phyloP scores from a whole-genome alignment of 2,797 vertebrate species.

The Natrix natrix region DNA sequence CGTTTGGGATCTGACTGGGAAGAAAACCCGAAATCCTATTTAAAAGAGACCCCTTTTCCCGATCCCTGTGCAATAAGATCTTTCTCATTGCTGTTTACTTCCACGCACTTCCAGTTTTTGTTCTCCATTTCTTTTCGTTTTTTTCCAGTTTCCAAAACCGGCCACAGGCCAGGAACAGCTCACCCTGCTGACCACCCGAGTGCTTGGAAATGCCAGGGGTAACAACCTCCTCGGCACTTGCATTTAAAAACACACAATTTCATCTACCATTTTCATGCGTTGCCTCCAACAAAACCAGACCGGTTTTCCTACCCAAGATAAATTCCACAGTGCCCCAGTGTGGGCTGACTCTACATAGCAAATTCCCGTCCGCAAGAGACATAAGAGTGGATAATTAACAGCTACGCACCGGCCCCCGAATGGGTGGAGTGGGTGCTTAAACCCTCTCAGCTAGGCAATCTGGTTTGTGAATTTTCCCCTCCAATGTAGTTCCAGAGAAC shows the following conservation, averaged over 20 bases:
- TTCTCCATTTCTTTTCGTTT: background rate
- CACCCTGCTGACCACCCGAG: background rate
- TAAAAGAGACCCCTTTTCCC: background rate
- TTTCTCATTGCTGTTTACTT: background rate
- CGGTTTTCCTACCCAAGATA: background rate
- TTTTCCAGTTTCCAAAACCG: background rate
- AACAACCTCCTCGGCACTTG: background rate
- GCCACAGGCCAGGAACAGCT: background rate
- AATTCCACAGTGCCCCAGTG: slow-evolving; percentile 60
- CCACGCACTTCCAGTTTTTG: background rate
- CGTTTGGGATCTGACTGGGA: background rate
- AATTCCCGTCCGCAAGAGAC: background rate
- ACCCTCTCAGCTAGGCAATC: background rate
- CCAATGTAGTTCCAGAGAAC: background rate
- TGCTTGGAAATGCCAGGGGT: slow-evolving; percentile 15
- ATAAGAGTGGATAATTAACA: background rate
- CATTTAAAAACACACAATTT: background rate
- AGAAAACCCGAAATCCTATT: background rate
- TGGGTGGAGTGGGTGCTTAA: background rate
- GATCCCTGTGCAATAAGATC: background rate
- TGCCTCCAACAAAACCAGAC: background rate
- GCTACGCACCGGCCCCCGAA: background rate
- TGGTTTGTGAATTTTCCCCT: too few species aligned
- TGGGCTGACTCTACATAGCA: slow-evolving; percentile 55
- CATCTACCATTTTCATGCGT: background rate